Evolutionary conservation across 2,113 vertebrate genomes (phyloP).

Genomic region (Thinocorus orbignyianus): DNA sequence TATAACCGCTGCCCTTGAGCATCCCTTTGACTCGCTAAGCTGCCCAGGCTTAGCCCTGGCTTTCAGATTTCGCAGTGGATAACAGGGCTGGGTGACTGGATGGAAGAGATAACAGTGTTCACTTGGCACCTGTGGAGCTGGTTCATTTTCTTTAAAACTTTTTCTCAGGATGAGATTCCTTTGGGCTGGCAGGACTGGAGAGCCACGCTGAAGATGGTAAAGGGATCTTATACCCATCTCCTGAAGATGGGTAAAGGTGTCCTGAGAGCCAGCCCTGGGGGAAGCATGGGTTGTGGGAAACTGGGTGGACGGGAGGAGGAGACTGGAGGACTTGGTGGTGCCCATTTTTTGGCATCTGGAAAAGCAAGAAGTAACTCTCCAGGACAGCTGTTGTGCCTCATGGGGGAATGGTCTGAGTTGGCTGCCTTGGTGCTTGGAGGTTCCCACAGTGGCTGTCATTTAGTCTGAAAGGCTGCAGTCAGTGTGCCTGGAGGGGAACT

Average conservation of each 20-base stretch:
- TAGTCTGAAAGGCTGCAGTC: background rate
- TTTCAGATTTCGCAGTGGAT: background rate
- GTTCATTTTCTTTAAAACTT: background rate
- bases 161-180: background rate
- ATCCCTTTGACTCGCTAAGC: background rate
- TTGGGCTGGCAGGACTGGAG: background rate
- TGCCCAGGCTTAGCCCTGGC: background rate
- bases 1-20: background rate
- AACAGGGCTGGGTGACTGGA: background rate
- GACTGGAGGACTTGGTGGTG: background rate
- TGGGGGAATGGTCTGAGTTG: background rate
- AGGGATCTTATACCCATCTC: too few relatives aligned
- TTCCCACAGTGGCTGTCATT: background rate
- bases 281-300: background rate
- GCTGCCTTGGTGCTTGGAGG: background rate
- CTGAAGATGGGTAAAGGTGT: background rate
- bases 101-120: background rate
- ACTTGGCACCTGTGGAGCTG: background rate
- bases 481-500: background rate
- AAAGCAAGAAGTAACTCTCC: background rate
- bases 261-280: background rate
- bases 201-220: background rate
- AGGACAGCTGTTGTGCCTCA: background rate
- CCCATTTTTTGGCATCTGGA: background rate
- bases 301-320: fast-evolving